These are phyloP conservation scores for Patagioenas fasciata DNA, from an alignment of 2,113 vertebrate genomes.

Conservation along the genomic window DNA sequence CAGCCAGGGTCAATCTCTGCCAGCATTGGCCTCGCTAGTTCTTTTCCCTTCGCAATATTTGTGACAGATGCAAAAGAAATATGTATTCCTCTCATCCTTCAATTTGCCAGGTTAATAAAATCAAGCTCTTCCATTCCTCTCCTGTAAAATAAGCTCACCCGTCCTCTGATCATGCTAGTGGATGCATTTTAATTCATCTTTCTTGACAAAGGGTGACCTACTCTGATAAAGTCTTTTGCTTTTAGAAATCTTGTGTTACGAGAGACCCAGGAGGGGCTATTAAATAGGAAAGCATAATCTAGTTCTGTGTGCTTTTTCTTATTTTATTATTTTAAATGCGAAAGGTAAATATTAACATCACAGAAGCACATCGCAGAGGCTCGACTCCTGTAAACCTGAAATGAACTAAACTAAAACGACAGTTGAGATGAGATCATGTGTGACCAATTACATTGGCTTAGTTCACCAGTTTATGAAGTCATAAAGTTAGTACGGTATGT, in stretches of 20 bases:
- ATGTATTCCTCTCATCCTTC: neutral
- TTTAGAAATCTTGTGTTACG: neutral
- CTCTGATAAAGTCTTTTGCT: neutral
- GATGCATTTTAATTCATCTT: neutral
- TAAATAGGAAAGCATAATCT: neutral
- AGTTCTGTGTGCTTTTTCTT: neutral
- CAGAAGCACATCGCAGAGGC: neutral
- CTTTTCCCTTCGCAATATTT: neutral
- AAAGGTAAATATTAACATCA: constrained; percentile 12
- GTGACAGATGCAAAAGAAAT: neutral
- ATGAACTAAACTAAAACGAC: neutral
- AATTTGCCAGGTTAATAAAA: neutral
- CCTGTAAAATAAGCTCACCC: neutral
- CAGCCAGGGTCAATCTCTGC: neutral
- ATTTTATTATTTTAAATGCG: constrained; percentile 11
- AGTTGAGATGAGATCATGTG: constrained; percentile 10
- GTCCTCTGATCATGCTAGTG: neutral
- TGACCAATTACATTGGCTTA: neutral
- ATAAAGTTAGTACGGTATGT: neutral
- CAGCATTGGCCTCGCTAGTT: neutral
- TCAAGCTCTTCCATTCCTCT: neutral
- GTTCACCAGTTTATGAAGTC: constrained; percentile 5
- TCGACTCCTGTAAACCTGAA: neutral
- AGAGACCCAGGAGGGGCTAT: neutral
- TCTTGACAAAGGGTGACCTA: neutral